Evolutionary conservation across 23 tunicate species (phyloP), one percentile per base, ranked within the genome.

Genomic region (Phallusia fumigata): DNA sequence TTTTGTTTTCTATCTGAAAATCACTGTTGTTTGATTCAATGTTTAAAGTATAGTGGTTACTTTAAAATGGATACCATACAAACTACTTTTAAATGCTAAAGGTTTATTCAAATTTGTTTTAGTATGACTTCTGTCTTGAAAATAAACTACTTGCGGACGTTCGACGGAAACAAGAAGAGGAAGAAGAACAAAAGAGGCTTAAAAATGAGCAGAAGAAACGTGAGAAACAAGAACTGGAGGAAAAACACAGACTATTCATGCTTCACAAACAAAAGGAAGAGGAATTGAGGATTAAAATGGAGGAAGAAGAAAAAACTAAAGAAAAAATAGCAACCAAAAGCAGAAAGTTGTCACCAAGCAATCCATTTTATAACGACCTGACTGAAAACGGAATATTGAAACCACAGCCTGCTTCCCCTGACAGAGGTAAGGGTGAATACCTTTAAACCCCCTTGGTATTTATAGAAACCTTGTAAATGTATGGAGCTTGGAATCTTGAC

Each of bases 41-140:
- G 26, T 6, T 73, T 75, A 26, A 75, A 75, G 3, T 33, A 22
- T 2, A 32, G 18, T 6, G 6, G 32, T 75, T 31, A 26, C 5
- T 18, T 31, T 32, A 10, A 3, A 6, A 8, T 33, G 35, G 11
- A n/a, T n/a, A n/a, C n/a, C n/a, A n/a, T n/a, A n/a, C n/a, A n/a
- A n/a, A n/a, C n/a, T n/a, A n/a, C n/a, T n/a, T 78, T 40, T 45
- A 24, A 31, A 33, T 33, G 0, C 11, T 58, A 21, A 84, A 76
- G 6, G 11, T 0, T 58, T 34, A 75, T 58, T 76, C 8, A 19
- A 19, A 2, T 40, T 45, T 53, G 78, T 79, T 85, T 58, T 50
- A 85, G 88, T 85, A 85, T 79, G 78, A 85, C 36, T 85, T 85
- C 44, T 1, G 52, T 3, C 64, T 78, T 44, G 88, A 85, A 47